phyloP scores from a whole-genome alignment of 1,140 invertebrate species.

The Ectropis grisescens region DNA sequence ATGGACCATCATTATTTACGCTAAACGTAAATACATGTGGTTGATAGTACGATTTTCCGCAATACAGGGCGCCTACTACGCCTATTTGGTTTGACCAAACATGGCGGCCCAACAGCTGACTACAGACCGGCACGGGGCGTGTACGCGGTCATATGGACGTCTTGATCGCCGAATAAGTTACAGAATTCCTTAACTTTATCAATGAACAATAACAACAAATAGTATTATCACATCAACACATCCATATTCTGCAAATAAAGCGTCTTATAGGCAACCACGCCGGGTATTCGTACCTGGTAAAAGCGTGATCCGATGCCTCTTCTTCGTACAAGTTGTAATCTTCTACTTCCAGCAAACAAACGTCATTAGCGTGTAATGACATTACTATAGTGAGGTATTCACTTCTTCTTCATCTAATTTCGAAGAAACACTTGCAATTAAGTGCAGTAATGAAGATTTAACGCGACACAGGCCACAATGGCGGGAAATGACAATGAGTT shows the following conservation, averaged over 20 bases:
- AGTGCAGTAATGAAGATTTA: constrained; percentile 32
- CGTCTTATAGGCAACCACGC: constrained; percentile 35
- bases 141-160: constrained; percentile 45
- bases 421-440: constrained; percentile 18
- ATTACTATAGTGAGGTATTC: constrained; percentile 48
- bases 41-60: constrained; percentile 26
- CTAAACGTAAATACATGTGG: constrained; percentile 24
- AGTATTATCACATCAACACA: no score
- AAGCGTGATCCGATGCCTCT: constrained; percentile 66
- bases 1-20: constrained; percentile 22
- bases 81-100: constrained; percentile 66
- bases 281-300: constrained; percentile 60
- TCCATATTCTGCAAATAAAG: constrained; percentile 10
- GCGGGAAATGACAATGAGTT: constrained; percentile 70
- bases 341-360: constrained; percentile 66
- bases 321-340: constrained; percentile 68
- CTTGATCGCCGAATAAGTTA: no score
- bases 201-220: no score
- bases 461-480: constrained; percentile 56
- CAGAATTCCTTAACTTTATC: no score
- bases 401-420: constrained; percentile 39
- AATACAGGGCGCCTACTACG: constrained; percentile 51
- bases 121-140: constrained; percentile 61
- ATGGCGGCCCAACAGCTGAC: constrained; percentile 72
- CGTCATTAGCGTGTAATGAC: constrained; percentile 69